Base-by-base conservation (phyloP, 1,140 invertebrate genomes). In the Plectus sambesii region DNA sequence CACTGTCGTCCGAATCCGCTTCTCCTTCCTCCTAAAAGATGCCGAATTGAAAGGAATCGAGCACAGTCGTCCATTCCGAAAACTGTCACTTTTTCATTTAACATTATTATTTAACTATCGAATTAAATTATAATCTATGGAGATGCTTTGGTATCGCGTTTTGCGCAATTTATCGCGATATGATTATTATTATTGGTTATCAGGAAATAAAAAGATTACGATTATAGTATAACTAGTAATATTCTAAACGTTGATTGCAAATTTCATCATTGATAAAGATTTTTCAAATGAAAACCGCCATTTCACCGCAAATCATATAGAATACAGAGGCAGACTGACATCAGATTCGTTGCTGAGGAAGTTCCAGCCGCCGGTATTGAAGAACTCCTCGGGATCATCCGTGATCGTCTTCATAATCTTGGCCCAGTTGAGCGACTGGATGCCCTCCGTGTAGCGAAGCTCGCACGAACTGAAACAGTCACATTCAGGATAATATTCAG, bases 361-460 rank as follows among this genome's bases (percentile, higher is more conserved):
- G 30, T 82, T 85, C 94, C 94, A 99, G 5, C 94, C 94, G 37
- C 93, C 93, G 62, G 82, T 85, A 30, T 96, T 88, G 71, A 99
- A 98, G 77, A 99, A 99, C 1, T 85, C 88, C 69, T 94, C 88
- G 0, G 90, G 89, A 74, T 99, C 92, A 70, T 98, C 92, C 0
- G 82, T 86, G 58, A 99, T 98, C 0, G 92, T 98, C 73, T 98
- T 98, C 93, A 99, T 98, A 60, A 99, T 94, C 72, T 98, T 98
- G 0, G 83, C 80, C 94, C 94, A 99, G 74, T 99, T 98, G 46
- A 99, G 77, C 22, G 87, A 93, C 69, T 98, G 92, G 39, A 96
- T 85, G 62, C 94, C 94, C 73, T 99, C 93, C 0, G 89, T 88
- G 69, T 97, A 99, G 27, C 85, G 80, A 55, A 96, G 93, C 65